Evolutionary conservation across 2,113 vertebrate species (phyloP), one percentile per base, ranked within the genome.

Genomic region (Romanogobio albipinnatus): DNA sequence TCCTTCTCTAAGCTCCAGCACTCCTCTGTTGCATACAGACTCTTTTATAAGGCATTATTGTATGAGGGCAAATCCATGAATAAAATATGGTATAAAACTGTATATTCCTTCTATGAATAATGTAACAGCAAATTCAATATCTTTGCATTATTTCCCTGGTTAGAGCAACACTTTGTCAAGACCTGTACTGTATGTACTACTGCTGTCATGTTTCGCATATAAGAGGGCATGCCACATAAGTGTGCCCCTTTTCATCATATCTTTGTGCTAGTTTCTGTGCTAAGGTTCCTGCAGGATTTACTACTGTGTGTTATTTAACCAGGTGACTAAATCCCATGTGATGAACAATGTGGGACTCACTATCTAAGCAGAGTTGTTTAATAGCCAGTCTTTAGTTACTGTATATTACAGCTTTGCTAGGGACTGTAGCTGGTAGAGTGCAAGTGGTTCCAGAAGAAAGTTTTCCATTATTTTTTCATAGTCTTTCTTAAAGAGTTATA

Each of bases 11-110:
- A 29, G 53, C 76, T 53, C 19, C 59, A 33, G 45, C 9, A 10
- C 36, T 14, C 49, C 58, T 59, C 24, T 47, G 58, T 22, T 74
- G 26, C 61, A 39, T 74, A 36, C 39, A 68, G 53, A 73, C 49
- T 82, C 77, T 61, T 85, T 82, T 83, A 59, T 83, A 62, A 58
- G 70, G 76, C 70, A 83, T 85, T 87, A 89, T 90, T 93, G 92
- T 93, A 92, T 91, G 92, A 93, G 91, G 87, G 91, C 90, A 90
- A 92, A 90, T 15, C 91, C 91, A 94, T 95, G 93, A 95, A 94
- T 95, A 94, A 94, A 94, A 94, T 94, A 94, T 93, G 86, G 85
- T 90, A 87, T 87, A 91, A 94, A 94, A 92, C 91, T 90, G 90
- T 93, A 91, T 92, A 86, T 93, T 92, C 91, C 89, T 80, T 89